Evolutionary conservation across 2,113 vertebrate genomes (phyloP), one percentile per base, ranked within the genome.

Genomic region (Cryptomyrus ogoouensis): DNA sequence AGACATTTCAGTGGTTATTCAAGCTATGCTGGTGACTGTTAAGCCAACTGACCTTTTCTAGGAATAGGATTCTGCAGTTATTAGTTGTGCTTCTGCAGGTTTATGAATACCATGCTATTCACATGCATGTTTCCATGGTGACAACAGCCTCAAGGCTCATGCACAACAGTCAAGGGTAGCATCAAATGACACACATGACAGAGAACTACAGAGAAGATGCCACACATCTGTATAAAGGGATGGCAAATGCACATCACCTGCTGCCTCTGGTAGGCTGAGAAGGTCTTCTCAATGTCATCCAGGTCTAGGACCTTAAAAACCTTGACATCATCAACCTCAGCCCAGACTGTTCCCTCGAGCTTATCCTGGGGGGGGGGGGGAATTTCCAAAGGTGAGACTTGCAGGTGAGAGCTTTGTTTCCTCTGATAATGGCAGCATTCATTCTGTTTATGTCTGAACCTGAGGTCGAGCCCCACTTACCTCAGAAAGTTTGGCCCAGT

Each of bases 201-300:
- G 74, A 17, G 70, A 42, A 77, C 35, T 6, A 77, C 74, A 77
- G 74, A 39, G 35, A 80, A 80, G 13, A 19, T 19, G 39, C 35
- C 35, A 42, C 35, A 19, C 35, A 31, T 74, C 12, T 2, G 12
- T 74, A 17, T 39, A 77, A 77, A 17, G 44, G 87, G 50, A 58
- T 89, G 58, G 87, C 15, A 15, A 19, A 35, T 17, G 0, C n/a
- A 53, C 58, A 89, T 91, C 97, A 99, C 98, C 98, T 99, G 98
- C 94, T 99, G 98, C 94, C 98, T 97, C 95, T 99, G 98, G 95
- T 99, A 99, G 90, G 98, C 98, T 0, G 98, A 99, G 94, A 99
- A 99, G 0, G 98, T 99, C 93, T 97, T 98, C 92, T 99, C 98
- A 83, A 99, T 95, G 93, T 99, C 98, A 92, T 97, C 96, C 0